These are phyloP conservation scores for Eciton burchellii DNA, from an alignment of 1,140 invertebrate species.

Conservation along the genomic window DNA sequence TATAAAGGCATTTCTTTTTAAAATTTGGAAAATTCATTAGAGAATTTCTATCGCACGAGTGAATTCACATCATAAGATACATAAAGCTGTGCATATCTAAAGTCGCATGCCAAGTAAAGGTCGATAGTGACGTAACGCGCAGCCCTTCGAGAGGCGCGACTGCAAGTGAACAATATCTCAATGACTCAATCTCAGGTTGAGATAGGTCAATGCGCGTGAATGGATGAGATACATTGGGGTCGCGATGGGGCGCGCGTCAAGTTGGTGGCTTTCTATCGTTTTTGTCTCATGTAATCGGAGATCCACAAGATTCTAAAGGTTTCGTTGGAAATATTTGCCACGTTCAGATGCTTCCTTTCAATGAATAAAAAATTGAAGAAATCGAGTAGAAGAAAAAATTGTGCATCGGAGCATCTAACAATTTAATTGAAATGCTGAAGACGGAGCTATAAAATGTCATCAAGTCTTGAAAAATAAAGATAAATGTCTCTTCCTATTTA, in stretches of 20 bases:
- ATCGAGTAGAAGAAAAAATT: too few relatives aligned
- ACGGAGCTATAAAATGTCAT: not conserved
- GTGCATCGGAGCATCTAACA: not conserved
- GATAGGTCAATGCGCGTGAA: conserved; percentile 37
- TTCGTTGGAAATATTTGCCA: not conserved
- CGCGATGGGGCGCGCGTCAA: not conserved
- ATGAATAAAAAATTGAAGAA: not conserved
- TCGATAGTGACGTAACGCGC: conserved; percentile 48
- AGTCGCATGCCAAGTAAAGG: conserved; percentile 35
- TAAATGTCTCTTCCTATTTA: too few relatives aligned
- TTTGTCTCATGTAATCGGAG: conserved; percentile 28
- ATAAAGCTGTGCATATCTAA: conserved; percentile 41
- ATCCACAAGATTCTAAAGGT: not conserved
- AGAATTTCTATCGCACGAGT: not conserved
- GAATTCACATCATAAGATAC: not conserved
- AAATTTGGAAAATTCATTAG: conserved; percentile 12
- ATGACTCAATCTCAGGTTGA: conserved; percentile 26
- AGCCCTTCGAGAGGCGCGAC: conserved; percentile 43
- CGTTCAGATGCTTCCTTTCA: not conserved
- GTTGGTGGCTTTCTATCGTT: not conserved
- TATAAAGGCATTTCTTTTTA: not conserved
- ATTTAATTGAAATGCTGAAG: not conserved
- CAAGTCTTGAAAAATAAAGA: not conserved
- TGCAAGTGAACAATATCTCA: conserved; percentile 58
- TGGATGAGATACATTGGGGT: conserved; percentile 43